Evolutionary conservation across 35 echinoderm and acorn worm genomes (phyloP), one percentile per base, ranked within the genome.

Genomic region (Lytechinus variegatus): DNA sequence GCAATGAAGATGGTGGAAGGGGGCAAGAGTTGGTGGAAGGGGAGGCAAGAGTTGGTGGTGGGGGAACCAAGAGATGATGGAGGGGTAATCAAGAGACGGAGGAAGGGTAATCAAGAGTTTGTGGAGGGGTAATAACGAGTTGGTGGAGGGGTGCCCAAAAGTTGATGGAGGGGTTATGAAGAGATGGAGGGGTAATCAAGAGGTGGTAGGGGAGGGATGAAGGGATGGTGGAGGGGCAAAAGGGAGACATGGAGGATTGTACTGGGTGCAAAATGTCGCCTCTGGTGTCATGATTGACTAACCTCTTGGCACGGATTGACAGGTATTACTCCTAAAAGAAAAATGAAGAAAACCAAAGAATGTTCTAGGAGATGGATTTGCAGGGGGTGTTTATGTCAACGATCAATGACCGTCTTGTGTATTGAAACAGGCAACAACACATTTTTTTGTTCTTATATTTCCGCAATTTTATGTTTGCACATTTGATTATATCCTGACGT

Each of bases 381-480:
- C 29, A 54, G 88, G 88, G 52, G 88, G 88, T 54, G 88, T 54
- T 90, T 90, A 90, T 54, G 88, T 12, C 88, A 33, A 90, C 88
- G 9, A 90, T 44, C 29, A 90, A 90, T 90, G 28, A 27, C 29
- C 52, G 52, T 90, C 88, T 90, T 28, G 88, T 90, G 88, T 44
- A 90, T 54, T 54, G n/a, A 12, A 54, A 90, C 88, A 54, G 66
- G 66, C 66, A 79, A 79, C 66, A 79, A 79, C 66, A 79, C 66
- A 79, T 79, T 24, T 79, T 44, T 79, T 79, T 24, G 16, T 79
- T 79, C 66, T 79, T 79, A 44, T 24, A 79, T 79, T 79, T 79
- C 8, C 66, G n/a, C 7, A 24, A 16, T 24, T 79, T 79, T n/a
- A 79, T 79, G 21, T 79, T 44, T 79, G 66, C 14, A 79, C 21